Conservation (phyloP, 2,888 invertebrate genomes). For the Cylindroiulus punctatus region DNA sequence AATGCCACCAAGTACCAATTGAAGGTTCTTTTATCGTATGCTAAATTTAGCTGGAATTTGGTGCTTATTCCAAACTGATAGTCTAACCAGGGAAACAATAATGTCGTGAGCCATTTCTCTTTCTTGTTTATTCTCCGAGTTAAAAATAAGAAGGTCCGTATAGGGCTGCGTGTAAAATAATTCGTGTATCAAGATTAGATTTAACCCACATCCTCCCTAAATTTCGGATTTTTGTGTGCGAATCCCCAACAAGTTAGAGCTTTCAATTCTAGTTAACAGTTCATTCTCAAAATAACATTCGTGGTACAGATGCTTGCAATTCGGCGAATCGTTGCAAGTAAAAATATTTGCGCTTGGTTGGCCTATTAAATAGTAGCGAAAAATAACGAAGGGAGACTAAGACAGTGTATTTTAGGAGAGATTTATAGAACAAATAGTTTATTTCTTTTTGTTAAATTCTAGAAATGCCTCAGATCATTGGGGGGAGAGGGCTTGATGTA, state of each 20-base stretch:
- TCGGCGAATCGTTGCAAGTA: neutral
- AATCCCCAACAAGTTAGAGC: neutral
- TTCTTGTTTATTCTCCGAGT: neutral
- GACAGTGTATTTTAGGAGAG: neutral
- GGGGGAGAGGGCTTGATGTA: no score
- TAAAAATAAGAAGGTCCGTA: neutral
- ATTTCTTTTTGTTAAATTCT: neutral
- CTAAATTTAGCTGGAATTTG: neutral
- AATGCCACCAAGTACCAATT: neutral
- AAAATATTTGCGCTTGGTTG: neutral
- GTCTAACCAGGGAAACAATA: neutral
- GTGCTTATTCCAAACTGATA: neutral
- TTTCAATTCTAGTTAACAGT: neutral
- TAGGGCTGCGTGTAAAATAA: neutral
- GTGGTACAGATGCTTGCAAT: neutral
- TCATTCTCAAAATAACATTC: neutral
- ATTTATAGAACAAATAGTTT: neutral
- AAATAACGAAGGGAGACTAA: neutral
- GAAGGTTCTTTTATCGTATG: neutral
- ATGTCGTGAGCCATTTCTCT: neutral
- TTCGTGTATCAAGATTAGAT: slow-evolving; percentile 20
- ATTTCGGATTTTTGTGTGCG: neutral
- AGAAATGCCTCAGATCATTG: no score
- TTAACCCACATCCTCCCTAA: neutral
- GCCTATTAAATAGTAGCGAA: neutral